A percentile compares a stretch with the other conserved stretches of the same genome.
Evolutionary conservation across 2,113 vertebrate genomes (phyloP).

Genomic region (Mionectes macconnelli): DNA sequence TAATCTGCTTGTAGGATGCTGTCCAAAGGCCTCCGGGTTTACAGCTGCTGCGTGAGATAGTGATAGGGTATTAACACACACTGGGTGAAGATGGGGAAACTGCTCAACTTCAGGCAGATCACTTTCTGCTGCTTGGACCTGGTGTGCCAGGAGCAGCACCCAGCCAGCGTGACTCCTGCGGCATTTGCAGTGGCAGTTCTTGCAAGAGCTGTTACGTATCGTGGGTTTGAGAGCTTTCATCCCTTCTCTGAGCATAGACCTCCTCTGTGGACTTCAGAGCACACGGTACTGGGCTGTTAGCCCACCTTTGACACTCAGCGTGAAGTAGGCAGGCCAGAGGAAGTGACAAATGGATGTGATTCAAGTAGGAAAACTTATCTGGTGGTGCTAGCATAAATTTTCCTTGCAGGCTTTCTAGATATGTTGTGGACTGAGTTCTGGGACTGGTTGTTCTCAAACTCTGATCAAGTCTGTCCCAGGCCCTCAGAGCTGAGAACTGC

Average conservation of each 20-base stretch:
- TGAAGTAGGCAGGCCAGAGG: background rate
- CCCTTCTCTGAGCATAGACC: background rate
- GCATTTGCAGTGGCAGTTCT: background rate
- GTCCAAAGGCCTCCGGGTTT: background rate
- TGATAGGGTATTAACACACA: background rate
- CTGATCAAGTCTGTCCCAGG: background rate
- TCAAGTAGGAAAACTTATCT: background rate
- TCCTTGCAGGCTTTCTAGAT: background rate
- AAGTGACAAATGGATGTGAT: background rate
- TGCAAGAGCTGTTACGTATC: background rate
- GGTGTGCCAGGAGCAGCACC: background rate
- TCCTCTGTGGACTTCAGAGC: background rate
- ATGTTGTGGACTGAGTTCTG: background rate
- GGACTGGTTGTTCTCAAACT: background rate
- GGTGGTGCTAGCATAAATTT: background rate
- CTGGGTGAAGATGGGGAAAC: background rate
- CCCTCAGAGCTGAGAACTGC: background rate
- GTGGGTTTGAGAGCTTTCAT: background rate
- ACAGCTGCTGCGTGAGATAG: background rate
- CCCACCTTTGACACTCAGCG: background rate
- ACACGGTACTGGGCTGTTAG: fast-evolving
- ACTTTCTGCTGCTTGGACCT: background rate
- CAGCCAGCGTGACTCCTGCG: fast-evolving
- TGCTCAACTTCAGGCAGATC: background rate
- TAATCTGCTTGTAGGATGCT: background rate